These are phyloP conservation scores for Accipiter fasciatus DNA, from an alignment of 2,797 vertebrate species.

Conservation along the genomic window DNA sequence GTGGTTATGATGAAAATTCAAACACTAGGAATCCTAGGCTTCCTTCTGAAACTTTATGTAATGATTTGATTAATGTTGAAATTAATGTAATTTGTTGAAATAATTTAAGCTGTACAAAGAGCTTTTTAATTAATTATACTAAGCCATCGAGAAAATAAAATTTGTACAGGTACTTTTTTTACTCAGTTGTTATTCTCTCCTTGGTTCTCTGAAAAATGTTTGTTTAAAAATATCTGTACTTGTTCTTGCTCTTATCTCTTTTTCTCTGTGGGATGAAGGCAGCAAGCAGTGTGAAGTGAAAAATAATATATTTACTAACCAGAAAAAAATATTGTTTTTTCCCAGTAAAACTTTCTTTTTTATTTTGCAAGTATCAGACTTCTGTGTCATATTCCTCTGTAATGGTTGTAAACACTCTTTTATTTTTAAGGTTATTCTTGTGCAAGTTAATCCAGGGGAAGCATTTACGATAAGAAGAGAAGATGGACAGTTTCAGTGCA, in stretches of 20 bases:
- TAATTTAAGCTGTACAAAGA: conserved; percentile 4
- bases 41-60: neutral
- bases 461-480: conserved; percentile 98
- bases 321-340: neutral
- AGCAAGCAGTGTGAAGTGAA: neutral
- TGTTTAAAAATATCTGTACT: neutral
- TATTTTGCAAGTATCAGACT: neutral
- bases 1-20: neutral
- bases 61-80: conserved; percentile 8
- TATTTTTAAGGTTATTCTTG: conserved; percentile 94
- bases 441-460: conserved; percentile 99
- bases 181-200: neutral
- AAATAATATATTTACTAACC: neutral
- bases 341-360: neutral
- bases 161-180: neutral
- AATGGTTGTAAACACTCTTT: conserved; percentile 49
- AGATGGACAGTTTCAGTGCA: conserved; percentile 98
- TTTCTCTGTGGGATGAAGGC: neutral
- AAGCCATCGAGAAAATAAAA: neutral
- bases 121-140: conserved; percentile 19
- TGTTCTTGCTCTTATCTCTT: neutral
- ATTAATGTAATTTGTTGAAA: conserved; percentile 21
- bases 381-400: neutral
- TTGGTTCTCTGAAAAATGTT: neutral
- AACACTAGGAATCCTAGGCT: neutral